Evolutionary conservation across 2,888 invertebrate genomes (phyloP), one percentile per base, ranked within the genome.

Genomic region (Athalia rosae): DNA sequence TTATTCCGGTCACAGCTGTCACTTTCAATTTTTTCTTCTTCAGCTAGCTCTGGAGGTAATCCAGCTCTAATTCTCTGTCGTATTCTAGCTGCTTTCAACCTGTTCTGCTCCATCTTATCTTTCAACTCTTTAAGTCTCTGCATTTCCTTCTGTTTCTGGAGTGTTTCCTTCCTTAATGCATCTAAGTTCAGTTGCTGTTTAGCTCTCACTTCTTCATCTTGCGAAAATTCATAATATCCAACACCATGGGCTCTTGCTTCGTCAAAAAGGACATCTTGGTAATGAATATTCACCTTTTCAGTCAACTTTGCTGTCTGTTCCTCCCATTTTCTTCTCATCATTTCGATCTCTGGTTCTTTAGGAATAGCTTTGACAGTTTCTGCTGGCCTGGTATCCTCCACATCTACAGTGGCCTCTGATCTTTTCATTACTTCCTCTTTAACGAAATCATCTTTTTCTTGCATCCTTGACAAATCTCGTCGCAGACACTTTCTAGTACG

Each of bases 191-290:
- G 94, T 91, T 97, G 96, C 89, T 99, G 97, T 83, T 94, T 93
- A 1, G 92, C 91, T 82, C 98, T 93, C 84, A 94, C 93, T 3
- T 92, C 92, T 83, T 97, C 97, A 84, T 98, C 96, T 63, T 95
- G 95, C 11, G 98, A 96, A 89, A 99, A 98, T 41, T 95, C 93
- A 90, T 95, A 98, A 90, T 97, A 99, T 4, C 96, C 97, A 15
- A 97, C 97, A 85, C 98, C 99, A 87, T 98, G 98, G 9, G 94
- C 93, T 79, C 98, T 93, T 0, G 98, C 96, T 93, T 99, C 98
- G 90, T 97, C 95, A 90, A 95, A 97, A 77, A 96, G 92, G 74
- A 99, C 92, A 91, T 98, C 97, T 90, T 98, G 96, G 87, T 99
- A 99, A 90, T 98, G 98, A 73, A 97, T 92, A 90, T 95, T 92